Evolutionary conservation across 2,888 invertebrate species (phyloP), one percentile per base, ranked within the genome.

Genomic region (Galerucella calmariensis): DNA sequence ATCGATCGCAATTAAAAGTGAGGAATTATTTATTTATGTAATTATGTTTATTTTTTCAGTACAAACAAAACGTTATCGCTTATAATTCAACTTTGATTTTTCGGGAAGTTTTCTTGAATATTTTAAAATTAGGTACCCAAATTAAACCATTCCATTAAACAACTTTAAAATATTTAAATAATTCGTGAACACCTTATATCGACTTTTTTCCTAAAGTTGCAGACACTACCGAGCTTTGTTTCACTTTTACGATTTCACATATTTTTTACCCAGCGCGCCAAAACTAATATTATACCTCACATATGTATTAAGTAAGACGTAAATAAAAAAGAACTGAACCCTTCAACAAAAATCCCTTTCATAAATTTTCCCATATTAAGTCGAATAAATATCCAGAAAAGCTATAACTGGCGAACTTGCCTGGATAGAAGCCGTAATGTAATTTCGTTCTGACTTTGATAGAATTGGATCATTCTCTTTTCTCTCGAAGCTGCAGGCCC

Each of bases 401-500:
- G 66, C 70, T 77, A 67, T 69, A 58, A 72, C 67, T 51, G 67
- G 66, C 63, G 62, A 69, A 74, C 68, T 77, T 72, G 63, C 63
- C 46, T 59, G 20, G 63, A 72, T 59, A 73, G 70, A 75, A 69
- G 70, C 73, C 73, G 69, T 74, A 72, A 75, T 75, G 70, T 69
- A 67, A 73, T 75, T 72, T 67, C 69, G 63, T 61, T 67, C 62
- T 72, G 72, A 76, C 76, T 78, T 75, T 78, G 76, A 76, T 76
- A 73, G 75, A 78, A 78, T 76, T 78, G 78, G 78, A 78, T 78
- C 77, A 76, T 76, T 73, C 74, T 75, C 77, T 80, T 74, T 77
- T 77, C 77, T 77, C 76, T 73, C 70, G 77, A 76, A 76, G 77
- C 78, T 63, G 69, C 51, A 67, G 78, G 80, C 82, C 79, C 82